Conservation (phyloP, 2,113 vertebrate species). For the Pseudonaja textilis region DNA sequence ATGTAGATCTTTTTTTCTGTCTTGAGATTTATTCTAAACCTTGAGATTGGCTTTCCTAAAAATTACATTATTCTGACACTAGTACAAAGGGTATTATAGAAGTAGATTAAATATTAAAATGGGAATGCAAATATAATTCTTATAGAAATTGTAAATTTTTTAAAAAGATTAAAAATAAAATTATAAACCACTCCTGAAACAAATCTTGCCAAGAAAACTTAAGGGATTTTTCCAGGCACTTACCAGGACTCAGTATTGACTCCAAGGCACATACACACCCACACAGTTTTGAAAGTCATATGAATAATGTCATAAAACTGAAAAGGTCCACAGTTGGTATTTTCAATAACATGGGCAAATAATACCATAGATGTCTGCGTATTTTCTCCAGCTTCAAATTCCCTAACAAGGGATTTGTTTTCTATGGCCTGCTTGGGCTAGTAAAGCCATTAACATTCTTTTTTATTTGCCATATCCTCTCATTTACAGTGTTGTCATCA, state of each 20-base stretch:
- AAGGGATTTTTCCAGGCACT: neutral
- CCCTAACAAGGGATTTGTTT: constrained; percentile 2
- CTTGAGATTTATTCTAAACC: neutral
- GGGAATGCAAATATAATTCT: neutral
- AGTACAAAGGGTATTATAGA: neutral
- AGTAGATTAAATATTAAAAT: neutral
- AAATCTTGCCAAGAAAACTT: neutral
- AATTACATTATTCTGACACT: neutral
- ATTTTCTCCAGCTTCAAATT: constrained; percentile 27
- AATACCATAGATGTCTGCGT: constrained; percentile 18
- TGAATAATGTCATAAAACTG: neutral
- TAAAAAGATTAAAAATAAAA: neutral
- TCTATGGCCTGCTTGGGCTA: constrained; percentile 22
- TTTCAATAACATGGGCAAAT: constrained; percentile 5
- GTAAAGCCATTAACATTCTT: neutral
- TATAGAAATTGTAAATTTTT: neutral
- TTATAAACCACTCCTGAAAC: neutral
- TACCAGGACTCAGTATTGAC: neutral
- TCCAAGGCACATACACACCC: neutral
- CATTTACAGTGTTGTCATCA: neutral
- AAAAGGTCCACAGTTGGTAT: neutral
- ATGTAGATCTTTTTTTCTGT: neutral
- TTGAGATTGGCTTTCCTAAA: neutral
- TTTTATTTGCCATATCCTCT: neutral
- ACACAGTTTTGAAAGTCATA: neutral